A percentile compares a stretch with the other conserved stretches of the same genome.
Conservation (phyloP, 1,140 invertebrate species). For the Maconellicoccus hirsutus region DNA sequence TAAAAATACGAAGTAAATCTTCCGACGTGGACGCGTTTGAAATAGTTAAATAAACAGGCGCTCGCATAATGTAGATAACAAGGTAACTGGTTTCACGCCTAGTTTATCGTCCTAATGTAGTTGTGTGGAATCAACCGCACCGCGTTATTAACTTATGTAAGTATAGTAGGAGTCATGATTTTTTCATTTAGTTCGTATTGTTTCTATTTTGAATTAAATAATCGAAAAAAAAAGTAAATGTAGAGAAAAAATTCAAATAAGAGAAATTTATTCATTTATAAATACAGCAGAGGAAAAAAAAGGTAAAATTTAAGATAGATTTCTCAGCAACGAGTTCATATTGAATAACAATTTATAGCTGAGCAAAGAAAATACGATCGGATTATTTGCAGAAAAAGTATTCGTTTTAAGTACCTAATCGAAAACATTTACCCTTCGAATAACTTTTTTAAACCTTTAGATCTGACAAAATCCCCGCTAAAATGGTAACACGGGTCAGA, state of each 20-base stretch:
- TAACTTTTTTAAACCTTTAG: background rate
- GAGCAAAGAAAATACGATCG: background rate
- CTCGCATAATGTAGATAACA: background rate
- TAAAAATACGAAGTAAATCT: background rate
- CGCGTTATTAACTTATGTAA: too few relatives aligned
- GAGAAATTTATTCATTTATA: too few relatives aligned
- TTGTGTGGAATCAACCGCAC: background rate
- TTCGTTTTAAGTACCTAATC: background rate
- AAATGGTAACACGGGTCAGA: constrained; percentile 3
- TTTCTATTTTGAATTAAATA: too few relatives aligned
- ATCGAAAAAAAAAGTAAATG: too few relatives aligned
- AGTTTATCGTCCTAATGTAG: background rate
- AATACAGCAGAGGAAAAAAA: too few relatives aligned
- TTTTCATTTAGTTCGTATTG: too few relatives aligned
- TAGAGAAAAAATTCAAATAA: too few relatives aligned
- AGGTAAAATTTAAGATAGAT: too few relatives aligned
- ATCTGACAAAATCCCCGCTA: background rate
- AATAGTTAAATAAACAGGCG: background rate
- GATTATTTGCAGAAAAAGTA: background rate
- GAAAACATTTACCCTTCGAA: background rate
- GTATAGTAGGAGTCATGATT: too few relatives aligned
- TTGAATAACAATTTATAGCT: constrained; percentile 1
- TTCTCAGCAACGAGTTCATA: background rate
- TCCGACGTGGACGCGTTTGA: background rate
- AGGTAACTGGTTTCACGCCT: background rate